Evolutionary conservation across 2,797 vertebrate species (phyloP), one percentile per base, ranked within the genome.

Genomic region (Pempheris klunzingeri): DNA sequence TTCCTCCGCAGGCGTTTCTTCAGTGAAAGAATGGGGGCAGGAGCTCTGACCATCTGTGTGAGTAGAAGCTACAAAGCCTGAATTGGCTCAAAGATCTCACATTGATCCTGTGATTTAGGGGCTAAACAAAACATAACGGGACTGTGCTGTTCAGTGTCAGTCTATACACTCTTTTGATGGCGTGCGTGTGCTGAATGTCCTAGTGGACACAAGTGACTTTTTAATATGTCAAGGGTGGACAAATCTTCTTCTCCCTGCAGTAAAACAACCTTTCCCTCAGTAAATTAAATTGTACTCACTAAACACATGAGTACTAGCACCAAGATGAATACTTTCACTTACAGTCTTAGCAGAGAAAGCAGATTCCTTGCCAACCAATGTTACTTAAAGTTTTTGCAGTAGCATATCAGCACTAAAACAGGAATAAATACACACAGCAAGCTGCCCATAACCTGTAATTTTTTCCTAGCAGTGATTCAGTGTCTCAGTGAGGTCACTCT

Each of bases 21-120:
- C 89, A 63, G 76, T 79, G 77, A 82, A 76, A 94, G 88, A 91
- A 98, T 98, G 97, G 97, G 97, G 93, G 97, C 97, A 34, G 97
- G 97, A 93, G 97, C 97, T 28, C 92, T 97, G 79, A 94, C 96
- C 93, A 90, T 97, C 92, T 96, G 97, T 94, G 97, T 98, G 93
- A 98, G 97, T 98, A 96, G 41, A 88, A 86, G 71, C 78, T 75
- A 71, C 71, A 82, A 73, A 80, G 73, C 52, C 60, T 32, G 63
- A 78, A 38, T 69, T 68, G 71, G 60, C 50, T 63, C 52, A 60
- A 52, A 80, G 47, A 64, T 55, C 84, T 81, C 32, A 59, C 44
- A 73, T 59, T 77, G 44, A 79, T 38, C 70, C 62, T 80, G 70
- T 81, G 85, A 89, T 69, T n/a, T 84, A 78, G 86, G 32, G 20